Evolutionary conservation across 2,888 invertebrate species (phyloP).

Genomic region (Diarsia mendica): DNA sequence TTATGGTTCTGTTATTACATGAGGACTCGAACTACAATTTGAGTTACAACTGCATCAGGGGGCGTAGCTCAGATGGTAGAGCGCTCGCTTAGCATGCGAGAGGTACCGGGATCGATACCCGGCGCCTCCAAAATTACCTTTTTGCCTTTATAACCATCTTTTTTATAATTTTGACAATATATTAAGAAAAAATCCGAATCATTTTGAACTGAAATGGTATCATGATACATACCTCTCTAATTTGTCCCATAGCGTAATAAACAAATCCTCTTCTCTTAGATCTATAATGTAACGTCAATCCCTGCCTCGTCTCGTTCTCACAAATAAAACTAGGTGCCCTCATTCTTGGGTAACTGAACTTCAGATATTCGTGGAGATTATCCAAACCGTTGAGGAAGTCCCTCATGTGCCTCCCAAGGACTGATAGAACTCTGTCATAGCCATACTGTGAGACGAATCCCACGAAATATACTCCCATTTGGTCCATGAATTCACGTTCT

Average conservation of each 20-base stretch:
- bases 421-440: constrained; percentile 97
- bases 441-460: constrained; percentile 98
- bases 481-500: constrained; percentile 97
- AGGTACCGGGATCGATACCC: constrained; percentile 91
- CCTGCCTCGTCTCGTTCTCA: constrained; percentile 97
- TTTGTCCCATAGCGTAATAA: constrained; percentile 99
- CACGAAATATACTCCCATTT: constrained; percentile 98
- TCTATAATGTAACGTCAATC: constrained; percentile 97
- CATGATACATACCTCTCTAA: constrained; percentile 92
- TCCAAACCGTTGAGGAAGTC: constrained; percentile 99
- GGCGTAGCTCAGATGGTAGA: constrained; percentile 91
- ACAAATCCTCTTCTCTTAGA: constrained; percentile 98
- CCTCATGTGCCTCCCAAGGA: constrained; percentile 97
- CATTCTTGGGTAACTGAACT: constrained; percentile 97
- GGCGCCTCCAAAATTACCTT: constrained; percentile 85
- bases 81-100: constrained; percentile 91
- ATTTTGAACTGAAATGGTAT: neutral
- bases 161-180: neutral
- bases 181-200: too few relatives aligned
- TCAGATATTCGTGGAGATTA: constrained; percentile 98
- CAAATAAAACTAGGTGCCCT: constrained; percentile 99
- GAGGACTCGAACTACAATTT: neutral
- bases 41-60: constrained; percentile 69
- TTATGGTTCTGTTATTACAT: accelerated
- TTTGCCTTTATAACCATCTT: neutral